A percentile compares a stretch with the other conserved stretches of the same genome.
phyloP scores from a whole-genome alignment of 53 echinoderm and acorn worm species.

The Henricia sp. region DNA sequence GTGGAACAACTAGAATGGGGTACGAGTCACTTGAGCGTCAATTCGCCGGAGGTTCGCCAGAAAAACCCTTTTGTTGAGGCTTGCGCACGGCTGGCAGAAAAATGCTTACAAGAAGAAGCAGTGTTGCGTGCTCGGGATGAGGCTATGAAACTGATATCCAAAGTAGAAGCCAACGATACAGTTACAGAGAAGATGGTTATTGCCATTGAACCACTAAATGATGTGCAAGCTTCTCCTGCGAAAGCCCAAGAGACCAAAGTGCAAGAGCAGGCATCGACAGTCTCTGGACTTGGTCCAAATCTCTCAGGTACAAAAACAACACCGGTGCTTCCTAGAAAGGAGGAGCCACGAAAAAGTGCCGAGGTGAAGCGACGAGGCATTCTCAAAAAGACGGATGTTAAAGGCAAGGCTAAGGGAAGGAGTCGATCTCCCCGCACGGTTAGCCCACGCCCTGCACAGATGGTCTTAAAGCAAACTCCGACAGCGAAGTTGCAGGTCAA shows the following conservation, averaged over 20 bases:
- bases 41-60: constrained; percentile 91
- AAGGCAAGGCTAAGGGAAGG: constrained; percentile 28
- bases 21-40: constrained; percentile 94
- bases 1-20: constrained; percentile 83
- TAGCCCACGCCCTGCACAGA: constrained; percentile 37
- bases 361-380: constrained; percentile 42
- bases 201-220: not conserved
- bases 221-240: too few relatives aligned
- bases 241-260: constrained; percentile 14
- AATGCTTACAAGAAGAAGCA: constrained; percentile 17
- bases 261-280: not conserved
- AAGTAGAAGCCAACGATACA: too few relatives aligned
- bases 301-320: not conserved
- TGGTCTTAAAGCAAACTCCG: constrained; percentile 18
- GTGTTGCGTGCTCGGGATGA: constrained; percentile 15
- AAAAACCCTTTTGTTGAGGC: constrained; percentile 96
- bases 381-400: constrained; percentile 19
- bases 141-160: too few relatives aligned
- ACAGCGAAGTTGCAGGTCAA: constrained; percentile 53
- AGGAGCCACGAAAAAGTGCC: constrained; percentile 15
- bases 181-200: too few relatives aligned
- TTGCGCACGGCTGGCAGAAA: constrained; percentile 83
- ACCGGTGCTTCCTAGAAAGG: not conserved
- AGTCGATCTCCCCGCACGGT: constrained; percentile 28
- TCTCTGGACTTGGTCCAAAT: not conserved